Conservation (phyloP, 2,888 invertebrate genomes). For the Graphium colonna region DNA sequence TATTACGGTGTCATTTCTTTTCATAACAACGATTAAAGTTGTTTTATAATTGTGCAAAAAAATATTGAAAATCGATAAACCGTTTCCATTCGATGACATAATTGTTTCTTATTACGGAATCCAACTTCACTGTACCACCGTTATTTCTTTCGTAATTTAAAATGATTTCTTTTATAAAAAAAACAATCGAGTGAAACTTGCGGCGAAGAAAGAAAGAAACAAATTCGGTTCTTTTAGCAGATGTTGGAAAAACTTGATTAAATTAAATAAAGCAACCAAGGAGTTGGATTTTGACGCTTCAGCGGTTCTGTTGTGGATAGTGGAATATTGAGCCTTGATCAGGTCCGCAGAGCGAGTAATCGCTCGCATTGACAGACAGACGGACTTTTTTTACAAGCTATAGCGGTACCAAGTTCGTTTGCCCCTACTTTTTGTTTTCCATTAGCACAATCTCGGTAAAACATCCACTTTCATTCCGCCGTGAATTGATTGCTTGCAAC, state of each 20-base stretch:
- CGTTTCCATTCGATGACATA: neutral
- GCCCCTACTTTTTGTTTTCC: constrained; percentile 44
- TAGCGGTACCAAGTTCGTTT: constrained; percentile 66
- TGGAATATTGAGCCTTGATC: constrained; percentile 52
- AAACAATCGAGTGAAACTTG: constrained; percentile 32
- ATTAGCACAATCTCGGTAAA: constrained; percentile 29
- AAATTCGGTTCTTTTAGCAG: constrained; percentile 36
- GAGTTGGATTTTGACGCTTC: constrained; percentile 51
- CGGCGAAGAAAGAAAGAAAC: constrained; percentile 39
- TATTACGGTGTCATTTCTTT: neutral
- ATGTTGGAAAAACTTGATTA: constrained; percentile 46
- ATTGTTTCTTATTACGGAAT: neutral
- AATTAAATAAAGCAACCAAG: constrained; percentile 73
- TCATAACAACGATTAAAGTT: no score
- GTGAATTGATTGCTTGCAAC: constrained; percentile 26
- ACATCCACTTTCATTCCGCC: constrained; percentile 37
- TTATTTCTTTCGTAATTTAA: neutral
- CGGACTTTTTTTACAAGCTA: constrained; percentile 48
- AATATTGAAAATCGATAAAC: no score
- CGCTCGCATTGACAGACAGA: constrained; percentile 50
- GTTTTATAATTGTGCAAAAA: no score
- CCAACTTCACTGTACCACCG: neutral
- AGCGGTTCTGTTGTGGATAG: constrained; percentile 44
- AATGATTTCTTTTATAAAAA: neutral
- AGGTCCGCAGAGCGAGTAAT: constrained; percentile 52